These are phyloP conservation scores for Pogonocherus hispidulus DNA, from an alignment of 2,888 invertebrate genomes.

Conservation along the genomic window DNA sequence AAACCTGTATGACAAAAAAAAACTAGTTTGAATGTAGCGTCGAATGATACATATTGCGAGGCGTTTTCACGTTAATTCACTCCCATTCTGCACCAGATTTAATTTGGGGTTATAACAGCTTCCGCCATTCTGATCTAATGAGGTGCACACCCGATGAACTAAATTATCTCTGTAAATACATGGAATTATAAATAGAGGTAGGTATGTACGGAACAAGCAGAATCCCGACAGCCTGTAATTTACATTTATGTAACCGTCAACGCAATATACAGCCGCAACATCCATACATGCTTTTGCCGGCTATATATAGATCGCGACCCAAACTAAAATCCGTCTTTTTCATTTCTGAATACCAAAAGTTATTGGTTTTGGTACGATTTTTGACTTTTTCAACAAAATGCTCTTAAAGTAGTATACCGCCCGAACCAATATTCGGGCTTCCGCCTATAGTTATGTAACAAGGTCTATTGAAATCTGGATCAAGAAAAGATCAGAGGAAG, in stretches of 20 bases:
- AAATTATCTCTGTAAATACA: conserved; percentile 22
- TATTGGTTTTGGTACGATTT: no score
- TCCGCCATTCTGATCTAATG: conserved; percentile 23
- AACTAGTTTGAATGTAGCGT: no score
- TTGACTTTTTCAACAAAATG: no score
- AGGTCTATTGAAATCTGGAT: no score
- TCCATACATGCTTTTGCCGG: not conserved
- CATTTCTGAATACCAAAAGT: no score
- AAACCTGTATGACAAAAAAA: no score
- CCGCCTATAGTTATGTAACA: no score
- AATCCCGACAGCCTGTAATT: not conserved
- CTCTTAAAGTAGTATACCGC: no score
- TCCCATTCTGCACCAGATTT: conserved; percentile 7
- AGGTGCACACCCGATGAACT: conserved; percentile 12
- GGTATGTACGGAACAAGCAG: not conserved
- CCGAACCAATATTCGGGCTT: no score
- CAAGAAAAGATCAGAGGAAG: no score
- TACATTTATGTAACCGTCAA: conserved; percentile 2
- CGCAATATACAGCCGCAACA: not conserved
- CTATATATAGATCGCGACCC: no score
- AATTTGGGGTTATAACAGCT: conserved; percentile 20
- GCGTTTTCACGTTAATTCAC: not conserved
- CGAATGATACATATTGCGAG: not conserved
- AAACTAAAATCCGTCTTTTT: no score
- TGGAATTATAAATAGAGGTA: conserved; percentile 23